Evolutionary conservation across 2,113 vertebrate species (phyloP), one percentile per base, ranked within the genome.

Genomic region (Indicator maculatus): DNA sequence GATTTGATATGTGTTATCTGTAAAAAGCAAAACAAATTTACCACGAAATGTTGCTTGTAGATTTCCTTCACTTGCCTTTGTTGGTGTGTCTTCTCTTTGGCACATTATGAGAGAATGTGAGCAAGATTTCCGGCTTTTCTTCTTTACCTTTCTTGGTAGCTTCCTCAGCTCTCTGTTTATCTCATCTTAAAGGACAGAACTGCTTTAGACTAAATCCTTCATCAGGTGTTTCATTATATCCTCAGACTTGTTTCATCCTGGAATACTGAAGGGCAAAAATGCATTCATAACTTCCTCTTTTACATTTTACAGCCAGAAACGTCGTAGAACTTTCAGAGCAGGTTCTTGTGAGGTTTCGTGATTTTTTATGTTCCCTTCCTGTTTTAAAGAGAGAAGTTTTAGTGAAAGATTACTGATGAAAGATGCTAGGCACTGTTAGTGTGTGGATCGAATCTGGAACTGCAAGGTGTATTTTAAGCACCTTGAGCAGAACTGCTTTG

Each of bases 251-350:
- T 72, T 93, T 95, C 28, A 53, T 77, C 39, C 27, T 39, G 64
- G 23, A 75, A 71, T 36, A 65, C 38, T 24, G 27, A 90, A 85
- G n/a, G 56, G 33, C 38, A 92, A 79, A 71, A 95, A 30, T 14
- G 12, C n/a, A 66, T 90, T 89, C 26, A 18, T 64, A 90, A 53
- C 55, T 90, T 89, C 69, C 38, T 93, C 39, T 50, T 41, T 80
- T 77, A 30, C 39, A 64, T 30, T 84, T 83, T 93, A 73, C 12
- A 82, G 41, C 69, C 80, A 78, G 47, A 88, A 88, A 72, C 78
- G 88, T 64, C 72, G 75, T 93, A 92, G 75, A 96, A 50, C 61
- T 96, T 86, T 88, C 66, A 71, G n/a, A 92, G 65, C 39, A 85
- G 60, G 41, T 89, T 93, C 53, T 63, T 95, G 30, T 84, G 77